Evolutionary conservation across 2,797 vertebrate genomes (phyloP).

Genomic region (Aldrovandia affinis): DNA sequence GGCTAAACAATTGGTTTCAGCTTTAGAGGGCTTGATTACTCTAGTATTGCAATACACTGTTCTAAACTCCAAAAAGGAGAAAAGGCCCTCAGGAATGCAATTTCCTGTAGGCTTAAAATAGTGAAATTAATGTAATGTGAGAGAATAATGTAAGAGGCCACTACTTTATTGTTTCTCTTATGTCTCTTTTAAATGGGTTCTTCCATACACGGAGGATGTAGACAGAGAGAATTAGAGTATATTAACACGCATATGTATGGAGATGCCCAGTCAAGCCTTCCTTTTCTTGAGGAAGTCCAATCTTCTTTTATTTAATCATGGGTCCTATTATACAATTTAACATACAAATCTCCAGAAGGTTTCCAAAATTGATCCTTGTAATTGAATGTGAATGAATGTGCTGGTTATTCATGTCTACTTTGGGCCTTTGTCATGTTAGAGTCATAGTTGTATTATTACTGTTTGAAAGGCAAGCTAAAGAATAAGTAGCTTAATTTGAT

Average conservation of each 20-base stretch:
- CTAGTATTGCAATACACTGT: neutral
- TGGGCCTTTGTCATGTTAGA: no score
- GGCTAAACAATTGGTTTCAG: neutral
- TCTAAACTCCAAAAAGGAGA: neutral
- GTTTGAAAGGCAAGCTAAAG: no score
- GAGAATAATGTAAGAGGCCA: neutral
- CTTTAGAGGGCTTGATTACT: neutral
- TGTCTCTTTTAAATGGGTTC: neutral
- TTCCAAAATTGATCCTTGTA: neutral
- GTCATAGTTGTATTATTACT: no score
- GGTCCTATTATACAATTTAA: neutral
- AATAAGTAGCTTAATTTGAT: no score
- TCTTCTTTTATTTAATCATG: neutral
- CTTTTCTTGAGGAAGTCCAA: neutral
- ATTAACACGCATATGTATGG: no score
- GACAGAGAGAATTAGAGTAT: neutral
- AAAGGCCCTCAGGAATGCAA: neutral
- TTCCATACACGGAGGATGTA: no score
- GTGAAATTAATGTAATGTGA: neutral
- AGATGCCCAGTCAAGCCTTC: no score
- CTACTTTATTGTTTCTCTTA: neutral
- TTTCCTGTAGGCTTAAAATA: slow-evolving; percentile 1
- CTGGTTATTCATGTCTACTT: no score
- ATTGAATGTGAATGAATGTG: neutral
- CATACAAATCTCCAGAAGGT: neutral